Conservation (phyloP, 2,797 vertebrate genomes). For the Anas flavirostris region DNA sequence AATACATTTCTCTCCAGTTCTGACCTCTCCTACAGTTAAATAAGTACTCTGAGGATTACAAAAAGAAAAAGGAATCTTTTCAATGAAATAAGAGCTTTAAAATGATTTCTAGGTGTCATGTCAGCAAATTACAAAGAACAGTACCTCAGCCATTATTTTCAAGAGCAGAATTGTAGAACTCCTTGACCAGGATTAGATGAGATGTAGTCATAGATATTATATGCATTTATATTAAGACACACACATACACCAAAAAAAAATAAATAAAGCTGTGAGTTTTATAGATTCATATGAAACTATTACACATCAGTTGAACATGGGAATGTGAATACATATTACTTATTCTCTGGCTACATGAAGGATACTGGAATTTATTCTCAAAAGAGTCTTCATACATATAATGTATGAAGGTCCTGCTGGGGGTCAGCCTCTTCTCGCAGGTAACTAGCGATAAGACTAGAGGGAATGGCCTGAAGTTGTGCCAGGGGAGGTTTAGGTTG, state of each 20-base stretch:
- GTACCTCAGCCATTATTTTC: constrained; percentile 3
- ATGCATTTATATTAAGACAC: too few relatives aligned
- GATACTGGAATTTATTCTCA: neutral
- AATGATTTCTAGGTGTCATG: neutral
- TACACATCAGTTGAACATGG: neutral
- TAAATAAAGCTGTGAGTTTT: neutral
- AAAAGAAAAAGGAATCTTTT: neutral
- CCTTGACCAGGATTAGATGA: neutral
- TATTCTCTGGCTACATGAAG: neutral
- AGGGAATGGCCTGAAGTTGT: too few relatives aligned
- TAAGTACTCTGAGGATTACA: neutral
- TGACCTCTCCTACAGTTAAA: neutral
- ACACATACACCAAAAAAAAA: too few relatives aligned
- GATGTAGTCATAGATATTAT: neutral
- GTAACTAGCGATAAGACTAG: too few relatives aligned
- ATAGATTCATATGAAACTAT: neutral
- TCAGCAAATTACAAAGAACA: neutral
- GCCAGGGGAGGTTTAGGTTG: too few relatives aligned
- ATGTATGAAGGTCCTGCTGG: neutral
- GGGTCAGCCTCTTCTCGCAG: too few relatives aligned
- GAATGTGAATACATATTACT: neutral
- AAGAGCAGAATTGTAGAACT: neutral
- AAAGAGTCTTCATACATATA: neutral
- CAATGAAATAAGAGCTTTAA: neutral
- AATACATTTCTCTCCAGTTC: neutral